Base-by-base conservation (phyloP, 1,140 invertebrate genomes). In the Orius insidiosus region DNA sequence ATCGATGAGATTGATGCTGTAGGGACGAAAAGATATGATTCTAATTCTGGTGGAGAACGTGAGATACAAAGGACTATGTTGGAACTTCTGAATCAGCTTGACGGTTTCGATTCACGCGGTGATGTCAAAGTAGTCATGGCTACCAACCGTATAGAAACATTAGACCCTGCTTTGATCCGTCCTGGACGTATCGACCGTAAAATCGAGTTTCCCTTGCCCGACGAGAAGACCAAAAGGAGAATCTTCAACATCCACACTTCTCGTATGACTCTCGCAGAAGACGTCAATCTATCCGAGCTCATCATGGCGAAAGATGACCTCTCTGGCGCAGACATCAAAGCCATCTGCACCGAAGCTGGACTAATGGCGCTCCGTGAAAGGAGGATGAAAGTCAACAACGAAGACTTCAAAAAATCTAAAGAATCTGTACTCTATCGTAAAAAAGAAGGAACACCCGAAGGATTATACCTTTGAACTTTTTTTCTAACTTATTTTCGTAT, bases 1-100 rank as follows among this genome's bases (percentile, higher is more conserved):
- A 98, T 99, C 60, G 96, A 99, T 73, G 96, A 99, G 76, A 99
- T 99, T 58, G 96, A 99, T 74, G 96, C 96, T 49, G 89, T 99
- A 31, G 96, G 96, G 42, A 99, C 96, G 14, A 99, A 99, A 70
- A 47, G 49, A 39, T 99, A 99, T 61, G 96, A 99, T 59, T 98
- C 94, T 1, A 99, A 99, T 64, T 98, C 93, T 54, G 96, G 96
- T 36, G 96, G 96, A 52, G 96, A 99, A 64, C 74, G 96, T 51
- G 96, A 99, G 75, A 99, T 99, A 66, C 96, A 99, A 63, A 75
- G 96, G 61, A 99, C 96, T 51, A 99, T 99, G 96, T 80, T 99
- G 65, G 96, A 99, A 63, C 67, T 99, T 13, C 72, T 99, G 1
- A 99, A 99, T 69, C 96, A 99, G 67, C 68, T 99, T 15, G 96